A percentile compares a stretch with the other conserved stretches of the same genome.
These are phyloP conservation scores for Entomobrya proxima DNA, from an alignment of 2,888 invertebrate species.

Conservation along the genomic window DNA sequence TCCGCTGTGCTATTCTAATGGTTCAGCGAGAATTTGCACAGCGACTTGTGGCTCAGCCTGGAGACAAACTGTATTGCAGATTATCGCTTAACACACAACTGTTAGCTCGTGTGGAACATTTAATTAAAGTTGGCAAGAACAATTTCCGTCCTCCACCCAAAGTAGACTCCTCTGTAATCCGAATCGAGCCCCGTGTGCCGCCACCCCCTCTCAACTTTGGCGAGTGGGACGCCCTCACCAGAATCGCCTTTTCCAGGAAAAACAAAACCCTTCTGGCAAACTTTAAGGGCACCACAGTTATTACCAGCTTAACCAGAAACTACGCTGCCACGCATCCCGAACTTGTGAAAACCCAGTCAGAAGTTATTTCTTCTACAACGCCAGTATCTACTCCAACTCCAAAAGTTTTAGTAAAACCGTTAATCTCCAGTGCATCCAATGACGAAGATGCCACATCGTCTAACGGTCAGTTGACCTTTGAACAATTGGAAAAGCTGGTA, in stretches of 20 bases:
- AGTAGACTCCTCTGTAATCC: slow-evolving; percentile 98
- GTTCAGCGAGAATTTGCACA: slow-evolving; percentile 99
- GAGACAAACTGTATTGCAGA: slow-evolving; percentile 97
- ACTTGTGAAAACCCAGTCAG: background rate
- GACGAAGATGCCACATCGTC: background rate
- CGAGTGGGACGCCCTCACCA: slow-evolving; percentile 98
- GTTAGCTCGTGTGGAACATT: slow-evolving; percentile 93
- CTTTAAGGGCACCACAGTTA: slow-evolving; percentile 90
- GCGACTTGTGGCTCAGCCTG: slow-evolving; percentile 95
- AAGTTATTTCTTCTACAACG: background rate
- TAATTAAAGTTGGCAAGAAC: slow-evolving; percentile 99
- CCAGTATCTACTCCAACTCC: background rate
- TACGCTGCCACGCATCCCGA: slow-evolving; percentile 62
- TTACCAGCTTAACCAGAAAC: slow-evolving; percentile 92
- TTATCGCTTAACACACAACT: slow-evolving; percentile 97
- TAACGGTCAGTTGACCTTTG: too few relatives aligned
- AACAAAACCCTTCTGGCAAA: slow-evolving; percentile 95
- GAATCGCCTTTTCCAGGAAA: slow-evolving; percentile 96
- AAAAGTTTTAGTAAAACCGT: slow-evolving; percentile 14
- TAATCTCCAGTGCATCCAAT: background rate
- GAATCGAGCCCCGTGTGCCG: slow-evolving; percentile 97
- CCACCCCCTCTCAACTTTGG: slow-evolving; percentile 96
- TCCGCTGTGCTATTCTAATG: slow-evolving; percentile 97
- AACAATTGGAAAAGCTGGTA: slow-evolving; percentile 79
- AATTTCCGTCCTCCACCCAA: slow-evolving; percentile 99